Evolutionary conservation across 2,797 vertebrate genomes (phyloP).

Genomic region (Cheirogaleus major): DNA sequence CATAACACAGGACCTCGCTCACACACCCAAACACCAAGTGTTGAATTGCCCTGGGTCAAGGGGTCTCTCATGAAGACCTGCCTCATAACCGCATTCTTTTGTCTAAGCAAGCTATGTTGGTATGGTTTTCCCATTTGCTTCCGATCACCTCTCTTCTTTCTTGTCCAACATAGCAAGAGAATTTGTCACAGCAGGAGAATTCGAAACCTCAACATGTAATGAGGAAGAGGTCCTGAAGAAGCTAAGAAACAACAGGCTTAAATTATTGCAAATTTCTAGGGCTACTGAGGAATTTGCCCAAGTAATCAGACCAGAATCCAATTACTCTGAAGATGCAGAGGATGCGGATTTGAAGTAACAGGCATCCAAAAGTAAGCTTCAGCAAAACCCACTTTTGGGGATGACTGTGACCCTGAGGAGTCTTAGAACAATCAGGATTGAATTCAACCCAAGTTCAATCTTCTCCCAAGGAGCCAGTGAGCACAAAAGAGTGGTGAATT

Average conservation of each 20-base stretch:
- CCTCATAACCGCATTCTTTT: neutral
- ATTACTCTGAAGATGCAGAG: neutral
- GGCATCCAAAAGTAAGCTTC: neutral
- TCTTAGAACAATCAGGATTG: neutral
- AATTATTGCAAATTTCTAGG: neutral
- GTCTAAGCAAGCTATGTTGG: neutral
- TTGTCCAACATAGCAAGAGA: neutral
- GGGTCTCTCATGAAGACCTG: neutral
- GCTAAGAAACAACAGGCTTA: neutral
- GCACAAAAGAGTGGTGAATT: neutral
- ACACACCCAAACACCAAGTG: neutral
- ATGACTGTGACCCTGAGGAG: neutral
- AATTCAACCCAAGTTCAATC: neutral
- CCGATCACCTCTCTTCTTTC: neutral
- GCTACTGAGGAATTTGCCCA: neutral
- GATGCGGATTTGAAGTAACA: neutral
- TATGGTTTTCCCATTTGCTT: neutral
- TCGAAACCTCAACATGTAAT: neutral
- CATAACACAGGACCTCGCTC: accelerated
- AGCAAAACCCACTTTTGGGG: neutral
- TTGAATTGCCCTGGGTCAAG: neutral
- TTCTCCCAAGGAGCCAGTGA: neutral
- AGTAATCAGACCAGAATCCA: neutral
- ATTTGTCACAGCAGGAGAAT: neutral
- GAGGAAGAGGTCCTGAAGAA: neutral